Evolutionary conservation across 2,888 invertebrate genomes (phyloP).

Genomic region (Lordiphosa fenestrarum): DNA sequence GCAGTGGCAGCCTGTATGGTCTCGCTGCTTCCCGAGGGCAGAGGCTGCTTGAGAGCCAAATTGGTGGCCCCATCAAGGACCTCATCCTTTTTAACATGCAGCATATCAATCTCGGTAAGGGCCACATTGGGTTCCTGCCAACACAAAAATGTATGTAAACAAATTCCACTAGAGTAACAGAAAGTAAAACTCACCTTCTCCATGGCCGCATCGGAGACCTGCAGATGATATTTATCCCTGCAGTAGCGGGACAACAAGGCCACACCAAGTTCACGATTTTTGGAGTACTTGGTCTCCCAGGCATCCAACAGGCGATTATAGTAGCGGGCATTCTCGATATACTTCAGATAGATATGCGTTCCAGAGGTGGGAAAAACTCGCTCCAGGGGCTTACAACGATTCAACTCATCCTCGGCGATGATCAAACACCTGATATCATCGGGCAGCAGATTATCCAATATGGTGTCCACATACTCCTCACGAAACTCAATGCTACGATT

Average conservation of each 20-base stretch:
- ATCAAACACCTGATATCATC: slow-evolving; percentile 94
- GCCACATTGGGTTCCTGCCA: slow-evolving; percentile 75
- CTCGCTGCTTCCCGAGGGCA: slow-evolving; percentile 24
- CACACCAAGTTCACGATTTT: slow-evolving; percentile 83
- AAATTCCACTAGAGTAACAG: neutral
- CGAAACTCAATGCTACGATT: slow-evolving; percentile 77
- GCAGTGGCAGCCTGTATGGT: slow-evolving; percentile 13
- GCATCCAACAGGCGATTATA: slow-evolving; percentile 95
- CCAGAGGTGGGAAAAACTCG: slow-evolving; percentile 91
- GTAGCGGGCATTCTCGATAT: slow-evolving; percentile 91
- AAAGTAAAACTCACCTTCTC: slow-evolving; percentile 65
- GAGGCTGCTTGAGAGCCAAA: slow-evolving; percentile 28
- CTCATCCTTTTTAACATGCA: slow-evolving; percentile 76
- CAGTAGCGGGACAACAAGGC: slow-evolving; percentile 84
- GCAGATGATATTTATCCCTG: slow-evolving; percentile 86
- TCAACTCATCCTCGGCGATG: slow-evolving; percentile 93
- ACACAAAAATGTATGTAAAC: neutral
- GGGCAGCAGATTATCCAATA: slow-evolving; percentile 91
- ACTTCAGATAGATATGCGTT: slow-evolving; percentile 89
- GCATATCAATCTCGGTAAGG: slow-evolving; percentile 77
- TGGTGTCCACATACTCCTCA: slow-evolving; percentile 84
- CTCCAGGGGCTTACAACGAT: slow-evolving; percentile 85
- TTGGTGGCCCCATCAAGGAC: slow-evolving; percentile 48
- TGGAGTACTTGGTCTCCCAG: slow-evolving; percentile 90
- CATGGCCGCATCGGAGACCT: slow-evolving; percentile 83